phyloP scores from a whole-genome alignment of 1,140 invertebrate species.

The Dryas iulia region DNA sequence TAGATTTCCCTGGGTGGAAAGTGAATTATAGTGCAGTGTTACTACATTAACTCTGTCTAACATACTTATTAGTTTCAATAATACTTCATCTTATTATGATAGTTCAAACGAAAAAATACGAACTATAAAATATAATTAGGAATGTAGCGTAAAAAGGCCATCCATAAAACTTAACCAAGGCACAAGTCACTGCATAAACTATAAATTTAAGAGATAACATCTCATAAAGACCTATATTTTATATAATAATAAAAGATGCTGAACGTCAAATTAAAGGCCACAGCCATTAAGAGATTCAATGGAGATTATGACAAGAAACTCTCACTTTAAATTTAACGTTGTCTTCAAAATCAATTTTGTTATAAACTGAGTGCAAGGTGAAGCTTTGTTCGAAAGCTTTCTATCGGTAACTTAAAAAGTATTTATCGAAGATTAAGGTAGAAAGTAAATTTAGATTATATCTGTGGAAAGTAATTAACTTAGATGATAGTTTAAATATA shows the following conservation, averaged over 20 bases:
- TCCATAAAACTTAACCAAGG: too few relatives aligned
- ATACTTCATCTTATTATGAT: too few relatives aligned
- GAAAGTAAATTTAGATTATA: constrained; percentile 37
- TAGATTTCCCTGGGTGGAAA: too few relatives aligned
- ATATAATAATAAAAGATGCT: neutral
- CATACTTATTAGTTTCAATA: too few relatives aligned
- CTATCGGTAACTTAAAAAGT: constrained; percentile 25
- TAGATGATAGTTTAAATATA: neutral
- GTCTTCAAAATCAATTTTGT: constrained; percentile 52
- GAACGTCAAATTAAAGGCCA: constrained; percentile 19
- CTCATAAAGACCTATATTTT: neutral
- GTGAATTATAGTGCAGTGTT: too few relatives aligned
- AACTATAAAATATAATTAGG: too few relatives aligned
- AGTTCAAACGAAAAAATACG: too few relatives aligned
- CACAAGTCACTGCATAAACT: neutral
- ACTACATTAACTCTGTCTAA: too few relatives aligned
- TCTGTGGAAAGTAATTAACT: neutral
- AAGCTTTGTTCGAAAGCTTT: constrained; percentile 30
- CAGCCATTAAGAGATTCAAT: constrained; percentile 23
- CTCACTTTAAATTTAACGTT: constrained; percentile 46
- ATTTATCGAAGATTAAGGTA: constrained; percentile 45
- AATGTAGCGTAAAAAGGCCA: too few relatives aligned
- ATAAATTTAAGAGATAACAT: neutral
- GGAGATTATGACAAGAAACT: constrained; percentile 39
- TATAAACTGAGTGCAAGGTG: neutral